Percentiles rank a stretch among this genome's conserved stretches.
Conservation (phyloP, 2,888 invertebrate species). For the Melangyna quadrimaculata region DNA sequence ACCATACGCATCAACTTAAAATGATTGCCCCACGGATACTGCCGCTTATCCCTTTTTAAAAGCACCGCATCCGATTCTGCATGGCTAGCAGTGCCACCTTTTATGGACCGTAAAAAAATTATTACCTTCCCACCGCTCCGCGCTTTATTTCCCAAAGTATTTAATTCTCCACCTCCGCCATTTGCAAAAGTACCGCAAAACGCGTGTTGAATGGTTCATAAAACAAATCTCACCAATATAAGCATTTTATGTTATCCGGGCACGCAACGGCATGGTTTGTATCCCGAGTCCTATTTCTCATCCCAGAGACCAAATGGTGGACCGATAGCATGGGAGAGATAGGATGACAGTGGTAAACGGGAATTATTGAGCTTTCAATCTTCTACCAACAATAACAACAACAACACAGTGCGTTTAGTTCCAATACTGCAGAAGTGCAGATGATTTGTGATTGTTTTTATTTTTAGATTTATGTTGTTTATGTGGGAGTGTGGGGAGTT, state of each 20-base stretch:
- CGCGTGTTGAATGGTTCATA: slow-evolving; percentile 70
- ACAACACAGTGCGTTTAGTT: slow-evolving; percentile 34
- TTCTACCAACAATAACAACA: not conserved
- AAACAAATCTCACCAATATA: slow-evolving; percentile 68
- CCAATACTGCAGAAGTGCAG: slow-evolving; percentile 45
- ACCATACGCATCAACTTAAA: slow-evolving; percentile 4
- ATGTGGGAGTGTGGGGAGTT: not conserved
- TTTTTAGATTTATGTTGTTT: not conserved
- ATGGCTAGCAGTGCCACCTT: slow-evolving; percentile 53
- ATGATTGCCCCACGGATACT: slow-evolving; percentile 47
- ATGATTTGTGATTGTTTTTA: slow-evolving; percentile 53
- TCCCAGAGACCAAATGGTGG: not conserved
- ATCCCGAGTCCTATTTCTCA: not conserved
- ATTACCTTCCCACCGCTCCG: slow-evolving; percentile 42
- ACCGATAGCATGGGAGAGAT: not conserved
- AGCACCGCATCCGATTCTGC: not conserved
- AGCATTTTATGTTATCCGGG: slow-evolving; percentile 61
- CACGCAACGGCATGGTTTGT: slow-evolving; percentile 47
- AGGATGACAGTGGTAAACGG: not conserved
- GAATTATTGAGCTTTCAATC: slow-evolving; percentile 18
- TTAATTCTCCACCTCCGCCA: slow-evolving; percentile 30
- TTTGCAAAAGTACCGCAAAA: slow-evolving; percentile 68
- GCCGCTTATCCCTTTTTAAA: slow-evolving; percentile 12
- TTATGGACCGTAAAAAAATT: slow-evolving; percentile 64
- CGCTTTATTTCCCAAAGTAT: slow-evolving; percentile 51